Evolutionary conservation across 2,888 invertebrate species (phyloP).

Genomic region (Pseudococcus jackbeardsleyi): DNA sequence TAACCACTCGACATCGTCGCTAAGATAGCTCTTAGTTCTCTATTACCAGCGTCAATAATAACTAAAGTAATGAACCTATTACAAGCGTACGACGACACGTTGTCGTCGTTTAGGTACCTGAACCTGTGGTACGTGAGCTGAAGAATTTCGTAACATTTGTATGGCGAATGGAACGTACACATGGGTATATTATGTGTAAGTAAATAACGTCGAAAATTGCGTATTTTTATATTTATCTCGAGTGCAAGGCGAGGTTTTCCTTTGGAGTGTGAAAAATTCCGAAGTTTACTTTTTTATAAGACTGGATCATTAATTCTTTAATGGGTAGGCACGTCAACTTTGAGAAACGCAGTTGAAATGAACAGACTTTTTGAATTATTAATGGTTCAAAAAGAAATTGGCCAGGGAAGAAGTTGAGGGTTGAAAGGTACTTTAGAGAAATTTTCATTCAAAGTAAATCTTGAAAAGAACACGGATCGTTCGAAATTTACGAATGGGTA

Average conservation of each 20-base stretch:
- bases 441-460: too few species aligned
- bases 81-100: neutral
- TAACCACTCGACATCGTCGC: constrained; percentile 23
- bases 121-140: neutral
- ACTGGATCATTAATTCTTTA: neutral
- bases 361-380: too few species aligned
- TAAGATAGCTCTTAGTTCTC: constrained; percentile 36
- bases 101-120: neutral
- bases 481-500: neutral
- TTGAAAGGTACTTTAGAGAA: too few species aligned
- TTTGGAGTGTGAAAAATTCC: neutral
- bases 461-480: neutral
- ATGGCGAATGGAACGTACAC: constrained; percentile 17
- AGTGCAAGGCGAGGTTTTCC: neutral
- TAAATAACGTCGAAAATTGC: constrained; percentile 2
- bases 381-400: too few species aligned
- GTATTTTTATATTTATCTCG: neutral
- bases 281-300: neutral
- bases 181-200: neutral
- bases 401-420: too few species aligned
- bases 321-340: neutral
- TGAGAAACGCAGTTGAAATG: neutral
- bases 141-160: constrained; percentile 1
- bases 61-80: neutral
- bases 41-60: constrained; percentile 20